Base-by-base conservation (phyloP, 2,888 invertebrate genomes). In the Dasypogon diadema region DNA sequence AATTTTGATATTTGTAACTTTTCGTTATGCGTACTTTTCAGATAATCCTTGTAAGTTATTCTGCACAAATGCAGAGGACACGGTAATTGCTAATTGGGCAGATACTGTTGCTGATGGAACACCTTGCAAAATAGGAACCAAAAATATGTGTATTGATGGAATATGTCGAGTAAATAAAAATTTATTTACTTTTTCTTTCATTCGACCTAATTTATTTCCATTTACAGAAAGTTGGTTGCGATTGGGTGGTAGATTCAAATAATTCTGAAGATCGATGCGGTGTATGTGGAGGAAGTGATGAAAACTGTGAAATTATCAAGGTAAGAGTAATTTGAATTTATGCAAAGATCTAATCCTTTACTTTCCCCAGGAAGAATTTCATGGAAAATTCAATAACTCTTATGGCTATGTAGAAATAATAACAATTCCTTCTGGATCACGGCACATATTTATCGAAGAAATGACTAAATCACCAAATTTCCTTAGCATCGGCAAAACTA, bases 211-310 rank as follows among this genome's bases (percentile, higher is more conserved):
- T 37, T 72, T 34, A 16, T 54, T 63, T 30, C 16, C 3, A n/a
- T 68, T 42, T 55, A 21, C 55, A 95, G 92, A 92, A 91, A 87
- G 93, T 96, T 72, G 94, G 96, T n/a, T 96, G 96, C 87, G 96
- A 96, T 87, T 96, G 95, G 95, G 87, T 90, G 73, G 91, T 96
- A 60, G 93, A 93, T 82, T 95, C 95, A 0, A 89, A 89, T 72
- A 89, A 92, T 30, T 89, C 91, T 80, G 95, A 95, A 82, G 96
- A 96, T 85, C 89, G 91, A 58, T 96, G 96, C 83, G 96, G 96
- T 4, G 88, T 94, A 68, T 96, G 96, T 83, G 93, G 93, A 80
- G 96, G 96, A 3, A 91, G 92, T 83, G 94, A 95, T 8, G 91
- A 92, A 14, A 92, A 91, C 77, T 96, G 96, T 84, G 91, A 91